Base-by-base conservation (phyloP, 2,888 invertebrate genomes). In the Dorcus parallelipipedus region DNA sequence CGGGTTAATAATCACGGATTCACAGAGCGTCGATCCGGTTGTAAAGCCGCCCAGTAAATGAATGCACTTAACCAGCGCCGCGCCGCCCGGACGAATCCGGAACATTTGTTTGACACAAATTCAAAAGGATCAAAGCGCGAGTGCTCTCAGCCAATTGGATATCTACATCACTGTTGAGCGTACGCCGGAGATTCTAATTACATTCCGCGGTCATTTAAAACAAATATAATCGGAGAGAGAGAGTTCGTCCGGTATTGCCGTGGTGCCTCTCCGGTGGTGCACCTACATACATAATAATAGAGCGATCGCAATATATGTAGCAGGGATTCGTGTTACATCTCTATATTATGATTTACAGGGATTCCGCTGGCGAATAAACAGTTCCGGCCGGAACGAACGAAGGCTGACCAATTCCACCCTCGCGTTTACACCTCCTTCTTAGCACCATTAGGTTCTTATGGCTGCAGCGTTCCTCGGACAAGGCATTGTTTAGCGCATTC, bases 121-220 rank as follows among this genome's bases (percentile, higher is more conserved):
- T 45, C 45, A 45, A 72, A 73, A 73, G 71, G 71, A 72, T 72
- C 71, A 73, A 73, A 73, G 72, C 67, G 58, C 49, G 47, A 61
- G 52, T 43, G 72, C 73, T 73, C 73, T 73, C 72, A 73, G 70
- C 73, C 73, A 73, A 73, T 73, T 73, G 72, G 69, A 71, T 68
- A 65, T 68, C 60, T 56, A 61, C 52, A 57, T 56, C 26, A 33
- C 26, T 33, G 26, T 33, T 33, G 26, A 33, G 26, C 20, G 45
- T 45, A 23, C 45, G 17, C 45, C 45, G 4, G 45, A 56, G 64
- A 67, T 71, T 70, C 67, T 66, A 70, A 71, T 71, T 70, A 68
- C 68, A 69, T 69, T 68, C 61, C 66, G 54, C 55, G 40, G 38
- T 14, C 40, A 33, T 33, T 33, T 33, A 33, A 33, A 33, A 33